Evolutionary conservation across 2,797 vertebrate genomes (phyloP).

Genomic region (Myotis pilosus): DNA sequence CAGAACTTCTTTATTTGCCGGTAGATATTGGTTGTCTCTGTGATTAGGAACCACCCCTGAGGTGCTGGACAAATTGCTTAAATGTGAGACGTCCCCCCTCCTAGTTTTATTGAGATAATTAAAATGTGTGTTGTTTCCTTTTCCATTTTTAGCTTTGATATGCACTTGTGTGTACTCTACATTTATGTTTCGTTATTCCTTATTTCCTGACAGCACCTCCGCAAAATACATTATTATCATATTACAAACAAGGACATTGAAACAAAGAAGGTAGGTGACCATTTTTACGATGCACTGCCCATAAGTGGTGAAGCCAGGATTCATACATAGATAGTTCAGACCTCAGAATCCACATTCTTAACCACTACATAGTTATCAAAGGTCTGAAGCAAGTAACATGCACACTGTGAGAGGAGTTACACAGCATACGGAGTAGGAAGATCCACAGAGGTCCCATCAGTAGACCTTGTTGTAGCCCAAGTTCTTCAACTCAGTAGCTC

Average conservation of each 20-base stretch:
- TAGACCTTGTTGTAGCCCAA: background rate
- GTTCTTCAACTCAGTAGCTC: background rate
- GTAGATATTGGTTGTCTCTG: background rate
- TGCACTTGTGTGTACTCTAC: background rate
- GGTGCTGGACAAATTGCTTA: background rate
- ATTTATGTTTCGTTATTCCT: background rate
- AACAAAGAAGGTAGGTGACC: background rate
- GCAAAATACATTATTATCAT: background rate
- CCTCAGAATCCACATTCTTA: background rate
- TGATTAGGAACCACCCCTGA: background rate
- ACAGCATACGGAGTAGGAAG: background rate
- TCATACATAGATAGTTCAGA: background rate
- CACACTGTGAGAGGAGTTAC: background rate
- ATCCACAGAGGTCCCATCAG: background rate
- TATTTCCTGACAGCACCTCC: background rate
- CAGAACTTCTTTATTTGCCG: background rate
- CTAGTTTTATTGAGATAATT: background rate
- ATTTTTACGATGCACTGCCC: background rate
- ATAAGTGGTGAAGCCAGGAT: background rate
- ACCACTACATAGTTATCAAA: background rate
- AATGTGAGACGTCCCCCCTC: background rate
- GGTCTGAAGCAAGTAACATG: background rate
- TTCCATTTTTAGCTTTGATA: background rate
- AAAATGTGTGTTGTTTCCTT: background rate
- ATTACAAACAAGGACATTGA: background rate